These are phyloP conservation scores for Danio tinwini DNA, from an alignment of 2,797 vertebrate genomes.

Conservation along the genomic window DNA sequence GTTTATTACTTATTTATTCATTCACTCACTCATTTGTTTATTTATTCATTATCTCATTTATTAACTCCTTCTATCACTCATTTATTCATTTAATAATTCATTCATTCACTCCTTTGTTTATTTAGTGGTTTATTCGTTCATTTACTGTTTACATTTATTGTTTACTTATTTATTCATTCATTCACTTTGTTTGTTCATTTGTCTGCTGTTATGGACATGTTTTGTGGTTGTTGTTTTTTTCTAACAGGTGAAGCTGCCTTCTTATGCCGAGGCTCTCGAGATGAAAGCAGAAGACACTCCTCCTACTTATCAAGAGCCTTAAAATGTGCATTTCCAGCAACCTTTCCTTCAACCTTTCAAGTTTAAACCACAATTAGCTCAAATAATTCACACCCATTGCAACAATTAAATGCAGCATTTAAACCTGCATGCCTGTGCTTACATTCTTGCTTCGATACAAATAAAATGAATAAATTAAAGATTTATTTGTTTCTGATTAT, in stretches of 20 bases:
- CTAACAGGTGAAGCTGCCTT: slow-evolving; percentile 74
- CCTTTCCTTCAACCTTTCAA: background rate
- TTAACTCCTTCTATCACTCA: no score
- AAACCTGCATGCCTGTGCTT: background rate
- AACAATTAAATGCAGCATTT: background rate
- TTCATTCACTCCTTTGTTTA: no score
- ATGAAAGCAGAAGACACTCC: slow-evolving; percentile 67
- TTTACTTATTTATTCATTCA: no score
- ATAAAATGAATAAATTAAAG: slow-evolving; percentile 1
- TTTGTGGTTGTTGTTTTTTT: slow-evolving; percentile 26
- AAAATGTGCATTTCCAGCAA: slow-evolving; percentile 45
- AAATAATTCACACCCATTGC: background rate
- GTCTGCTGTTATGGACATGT: no score
- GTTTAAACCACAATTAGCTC: background rate
- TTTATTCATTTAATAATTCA: no score
- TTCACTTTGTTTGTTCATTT: no score
- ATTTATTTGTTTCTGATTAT: background rate
- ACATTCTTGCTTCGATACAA: background rate
- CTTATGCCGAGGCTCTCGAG: slow-evolving; percentile 80
- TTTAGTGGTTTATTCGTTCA: no score
- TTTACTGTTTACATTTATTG: no score
- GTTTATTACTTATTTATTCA: no score
- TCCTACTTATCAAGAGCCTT: slow-evolving; percentile 72
- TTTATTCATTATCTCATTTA: no score
- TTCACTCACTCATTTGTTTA: no score